Evolutionary conservation across 1,140 invertebrate species (phyloP).

Genomic region (Melitaea cinxia): DNA sequence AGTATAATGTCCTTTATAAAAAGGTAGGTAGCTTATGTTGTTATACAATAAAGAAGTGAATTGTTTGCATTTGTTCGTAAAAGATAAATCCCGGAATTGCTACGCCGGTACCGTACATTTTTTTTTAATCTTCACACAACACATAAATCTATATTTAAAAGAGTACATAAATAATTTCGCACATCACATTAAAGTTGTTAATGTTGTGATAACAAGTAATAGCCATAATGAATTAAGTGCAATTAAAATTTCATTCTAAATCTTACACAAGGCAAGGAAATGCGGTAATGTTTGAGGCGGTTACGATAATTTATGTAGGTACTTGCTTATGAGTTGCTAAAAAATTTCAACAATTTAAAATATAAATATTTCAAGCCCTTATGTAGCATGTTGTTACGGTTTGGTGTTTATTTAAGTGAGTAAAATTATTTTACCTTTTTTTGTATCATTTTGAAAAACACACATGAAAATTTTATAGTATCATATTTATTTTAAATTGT

Average conservation of each 20-base stretch:
- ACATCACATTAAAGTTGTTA: too few relatives aligned
- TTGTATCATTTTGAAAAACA: not conserved
- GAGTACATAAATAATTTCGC: too few relatives aligned
- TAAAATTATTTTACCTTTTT: not conserved
- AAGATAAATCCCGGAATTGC: too few relatives aligned
- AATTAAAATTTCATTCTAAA: not conserved
- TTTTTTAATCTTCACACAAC: too few relatives aligned
- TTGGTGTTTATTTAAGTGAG: slow-evolving; percentile 18
- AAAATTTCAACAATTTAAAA: not conserved
- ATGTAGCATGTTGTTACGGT: slow-evolving; percentile 3
- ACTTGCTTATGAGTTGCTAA: not conserved
- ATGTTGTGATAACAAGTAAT: too few relatives aligned
- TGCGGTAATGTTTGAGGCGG: not conserved
- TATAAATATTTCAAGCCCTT: slow-evolving; percentile 2
- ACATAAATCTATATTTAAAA: too few relatives aligned
- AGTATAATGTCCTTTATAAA: not conserved
- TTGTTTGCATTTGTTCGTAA: too few relatives aligned
- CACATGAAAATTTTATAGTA: too few relatives aligned
- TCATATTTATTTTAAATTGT: too few relatives aligned
- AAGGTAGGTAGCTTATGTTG: too few relatives aligned
- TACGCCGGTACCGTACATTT: too few relatives aligned
- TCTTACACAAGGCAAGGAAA: slow-evolving; percentile 4
- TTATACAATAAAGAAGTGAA: too few relatives aligned
- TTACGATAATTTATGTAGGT: not conserved
- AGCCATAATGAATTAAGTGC: slow-evolving; percentile 1